Percentiles rank a stretch among this genome's conserved stretches.
Conservation (phyloP, 2,113 vertebrate species). For the Boulengeromyrus knoepffleri region DNA sequence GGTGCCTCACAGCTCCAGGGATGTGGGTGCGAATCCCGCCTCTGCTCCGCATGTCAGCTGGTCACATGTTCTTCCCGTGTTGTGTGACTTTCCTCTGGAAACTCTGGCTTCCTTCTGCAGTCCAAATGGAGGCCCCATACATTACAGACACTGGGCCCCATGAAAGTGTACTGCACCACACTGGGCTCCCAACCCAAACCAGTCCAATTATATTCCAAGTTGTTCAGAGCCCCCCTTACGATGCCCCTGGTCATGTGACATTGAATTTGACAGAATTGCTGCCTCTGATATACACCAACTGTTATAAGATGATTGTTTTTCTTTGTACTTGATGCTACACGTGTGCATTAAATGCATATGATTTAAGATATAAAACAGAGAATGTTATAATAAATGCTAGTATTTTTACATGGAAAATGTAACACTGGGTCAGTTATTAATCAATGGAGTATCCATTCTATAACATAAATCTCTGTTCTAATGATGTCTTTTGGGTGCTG, state of each 20-base stretch:
- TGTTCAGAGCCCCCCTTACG: neutral
- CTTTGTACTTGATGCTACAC: neutral
- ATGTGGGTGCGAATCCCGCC: too few relatives aligned
- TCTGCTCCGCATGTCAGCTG: neutral
- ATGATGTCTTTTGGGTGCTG: neutral
- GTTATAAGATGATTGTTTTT: neutral
- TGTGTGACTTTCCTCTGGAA: neutral
- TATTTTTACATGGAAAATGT: neutral
- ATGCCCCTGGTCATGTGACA: neutral
- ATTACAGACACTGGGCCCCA: neutral
- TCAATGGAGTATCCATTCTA: neutral
- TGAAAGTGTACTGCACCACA: neutral
- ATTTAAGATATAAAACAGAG: neutral
- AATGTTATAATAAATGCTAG: neutral
- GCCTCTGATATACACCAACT: neutral
- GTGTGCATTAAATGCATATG: neutral
- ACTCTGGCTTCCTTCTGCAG: neutral
- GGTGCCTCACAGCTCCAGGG: neutral
- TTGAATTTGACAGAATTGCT: neutral
- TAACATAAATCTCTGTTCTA: neutral
- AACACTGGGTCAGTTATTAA: neutral
- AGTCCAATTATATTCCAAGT: neutral
- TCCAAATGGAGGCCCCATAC: neutral
- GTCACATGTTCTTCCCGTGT: neutral
- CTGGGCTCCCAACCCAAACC: neutral